phyloP scores from a whole-genome alignment of 2,113 vertebrate genomes.

The Todiramphus saurophagus region DNA sequence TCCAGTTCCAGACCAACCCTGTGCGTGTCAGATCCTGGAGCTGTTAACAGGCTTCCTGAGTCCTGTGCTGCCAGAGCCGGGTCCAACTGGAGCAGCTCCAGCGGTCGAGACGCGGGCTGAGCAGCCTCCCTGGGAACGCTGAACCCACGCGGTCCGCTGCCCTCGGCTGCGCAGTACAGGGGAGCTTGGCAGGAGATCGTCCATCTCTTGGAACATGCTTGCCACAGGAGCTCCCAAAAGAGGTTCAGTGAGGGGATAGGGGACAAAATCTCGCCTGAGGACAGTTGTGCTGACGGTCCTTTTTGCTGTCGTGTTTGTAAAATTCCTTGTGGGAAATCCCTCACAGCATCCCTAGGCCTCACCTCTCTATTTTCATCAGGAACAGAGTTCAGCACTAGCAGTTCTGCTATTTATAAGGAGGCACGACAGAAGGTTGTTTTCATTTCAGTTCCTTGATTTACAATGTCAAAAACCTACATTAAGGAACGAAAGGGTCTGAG shows the following conservation, averaged over 20 bases:
- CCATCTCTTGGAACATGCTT: not conserved
- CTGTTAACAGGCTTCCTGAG: not conserved
- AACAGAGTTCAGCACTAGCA: not conserved
- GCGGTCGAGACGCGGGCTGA: not conserved
- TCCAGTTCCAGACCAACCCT: not conserved
- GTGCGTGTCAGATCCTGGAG: not conserved
- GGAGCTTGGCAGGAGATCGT: not conserved
- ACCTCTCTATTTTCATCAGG: not conserved
- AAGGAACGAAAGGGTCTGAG: not conserved
- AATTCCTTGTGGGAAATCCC: not conserved
- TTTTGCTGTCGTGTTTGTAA: not conserved
- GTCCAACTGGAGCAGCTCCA: slow-evolving; percentile 2
- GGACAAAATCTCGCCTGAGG: not conserved
- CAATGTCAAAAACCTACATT: not conserved
- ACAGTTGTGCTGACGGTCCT: not conserved
- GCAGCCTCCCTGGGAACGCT: fast-evolving
- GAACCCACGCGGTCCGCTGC: fast-evolving
- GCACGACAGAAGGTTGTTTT: not conserved
- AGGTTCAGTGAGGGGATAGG: not conserved
- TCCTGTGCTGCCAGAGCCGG: fast-evolving
- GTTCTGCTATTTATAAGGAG: not conserved
- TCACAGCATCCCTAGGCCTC: not conserved
- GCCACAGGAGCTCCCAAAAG: not conserved
- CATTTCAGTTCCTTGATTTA: not conserved
- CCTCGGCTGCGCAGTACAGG: fast-evolving